These are phyloP conservation scores for Nomada flava DNA, from an alignment of 2,888 invertebrate species.

Conservation along the genomic window DNA sequence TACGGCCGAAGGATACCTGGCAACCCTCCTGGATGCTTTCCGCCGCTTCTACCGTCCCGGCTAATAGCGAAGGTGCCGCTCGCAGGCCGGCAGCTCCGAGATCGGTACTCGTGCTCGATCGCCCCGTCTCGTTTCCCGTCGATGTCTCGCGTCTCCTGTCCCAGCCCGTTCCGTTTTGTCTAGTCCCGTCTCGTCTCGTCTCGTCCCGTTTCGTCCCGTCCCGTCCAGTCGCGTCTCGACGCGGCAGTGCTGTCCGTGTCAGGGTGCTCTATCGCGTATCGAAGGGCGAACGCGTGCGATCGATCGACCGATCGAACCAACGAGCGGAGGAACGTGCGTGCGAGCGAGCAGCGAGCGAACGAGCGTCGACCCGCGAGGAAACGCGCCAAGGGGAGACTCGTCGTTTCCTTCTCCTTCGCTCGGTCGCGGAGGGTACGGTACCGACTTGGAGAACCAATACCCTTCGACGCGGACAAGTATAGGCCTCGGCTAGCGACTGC, in stretches of 20 bases:
- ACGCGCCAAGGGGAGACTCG: conserved; percentile 61
- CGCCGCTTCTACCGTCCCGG: conserved; percentile 19
- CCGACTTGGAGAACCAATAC: conserved; percentile 74
- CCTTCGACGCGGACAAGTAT: conserved; percentile 81
- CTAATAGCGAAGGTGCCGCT: conserved; percentile 40
- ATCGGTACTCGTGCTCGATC: conserved; percentile 24
- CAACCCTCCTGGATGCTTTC: conserved; percentile 56
- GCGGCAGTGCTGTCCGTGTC: neutral
- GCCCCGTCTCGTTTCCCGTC: neutral
- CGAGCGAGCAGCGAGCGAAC: conserved; percentile 52
- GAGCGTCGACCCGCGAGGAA: conserved; percentile 54
- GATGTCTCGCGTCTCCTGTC: neutral
- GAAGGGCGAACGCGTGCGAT: conserved; percentile 39
- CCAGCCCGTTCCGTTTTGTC: neutral
- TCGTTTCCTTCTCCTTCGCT: conserved; percentile 53
- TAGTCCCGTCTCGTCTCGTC: neutral
- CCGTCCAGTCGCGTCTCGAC: neutral
- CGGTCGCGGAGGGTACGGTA: conserved; percentile 65
- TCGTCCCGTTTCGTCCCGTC: neutral
- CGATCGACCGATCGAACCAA: conserved; percentile 38
- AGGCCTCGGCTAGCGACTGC: conserved; percentile 83
- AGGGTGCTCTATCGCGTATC: conserved; percentile 25
- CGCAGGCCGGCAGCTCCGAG: conserved; percentile 29
- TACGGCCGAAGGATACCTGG: conserved; percentile 66
- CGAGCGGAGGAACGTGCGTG: conserved; percentile 34